Evolutionary conservation across 2,797 vertebrate genomes (phyloP).

Genomic region (Poeciliopsis infans): DNA sequence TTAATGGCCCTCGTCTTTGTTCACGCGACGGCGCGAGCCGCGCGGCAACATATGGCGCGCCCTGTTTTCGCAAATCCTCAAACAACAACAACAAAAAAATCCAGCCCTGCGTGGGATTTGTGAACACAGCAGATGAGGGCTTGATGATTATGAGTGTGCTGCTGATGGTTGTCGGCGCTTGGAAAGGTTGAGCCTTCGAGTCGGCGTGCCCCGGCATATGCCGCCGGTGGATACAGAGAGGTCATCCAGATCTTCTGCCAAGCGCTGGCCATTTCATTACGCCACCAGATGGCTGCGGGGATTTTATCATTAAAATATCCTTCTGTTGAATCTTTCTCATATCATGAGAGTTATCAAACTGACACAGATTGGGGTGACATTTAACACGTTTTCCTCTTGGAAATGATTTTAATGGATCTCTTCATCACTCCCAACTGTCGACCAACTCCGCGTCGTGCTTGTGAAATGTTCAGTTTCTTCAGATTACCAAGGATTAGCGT

Average conservation of each 20-base stretch:
- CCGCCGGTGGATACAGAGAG: slow-evolving; percentile 60
- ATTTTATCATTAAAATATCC: slow-evolving; percentile 71
- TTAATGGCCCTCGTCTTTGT: slow-evolving; percentile 67
- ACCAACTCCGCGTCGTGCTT: slow-evolving; percentile 33
- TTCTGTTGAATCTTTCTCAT: slow-evolving; percentile 44
- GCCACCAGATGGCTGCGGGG: slow-evolving; percentile 74
- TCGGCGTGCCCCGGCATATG: slow-evolving; percentile 59
- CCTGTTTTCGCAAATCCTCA: slow-evolving; percentile 73
- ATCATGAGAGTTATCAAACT: slow-evolving; percentile 31
- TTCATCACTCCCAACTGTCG: slow-evolving; percentile 19
- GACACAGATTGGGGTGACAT: slow-evolving; percentile 16
- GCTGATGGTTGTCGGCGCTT: slow-evolving; percentile 41
- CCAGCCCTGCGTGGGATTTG: slow-evolving; percentile 65
- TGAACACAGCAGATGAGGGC: slow-evolving; percentile 70
- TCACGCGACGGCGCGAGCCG: slow-evolving; percentile 19
- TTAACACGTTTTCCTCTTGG: slow-evolving; percentile 25
- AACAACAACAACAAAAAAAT: slow-evolving; percentile 75
- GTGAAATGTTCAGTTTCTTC: slow-evolving; percentile 36
- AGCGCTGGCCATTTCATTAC: slow-evolving; percentile 66
- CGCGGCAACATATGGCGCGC: slow-evolving; percentile 70
- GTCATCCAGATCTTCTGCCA: slow-evolving; percentile 70
- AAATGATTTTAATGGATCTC: slow-evolving; percentile 34
- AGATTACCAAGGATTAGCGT: slow-evolving; percentile 64
- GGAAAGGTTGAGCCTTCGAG: slow-evolving; percentile 59
- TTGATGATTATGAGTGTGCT: slow-evolving; percentile 69